These are phyloP conservation scores for Dendrocincla fuliginosa DNA, from an alignment of 2,797 vertebrate genomes.

Conservation along the genomic window DNA sequence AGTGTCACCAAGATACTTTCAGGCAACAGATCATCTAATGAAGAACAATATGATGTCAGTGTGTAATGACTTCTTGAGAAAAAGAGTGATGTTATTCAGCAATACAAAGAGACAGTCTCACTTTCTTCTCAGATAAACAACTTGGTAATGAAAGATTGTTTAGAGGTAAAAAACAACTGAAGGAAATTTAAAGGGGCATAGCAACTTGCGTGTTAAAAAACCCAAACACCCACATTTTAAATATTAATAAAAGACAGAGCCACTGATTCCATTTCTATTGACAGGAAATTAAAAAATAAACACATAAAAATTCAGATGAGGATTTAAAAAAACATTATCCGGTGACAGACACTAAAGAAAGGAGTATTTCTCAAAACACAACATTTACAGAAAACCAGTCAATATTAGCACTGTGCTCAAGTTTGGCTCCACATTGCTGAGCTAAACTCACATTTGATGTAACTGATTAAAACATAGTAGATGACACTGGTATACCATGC, in stretches of 20 bases:
- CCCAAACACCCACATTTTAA: not conserved
- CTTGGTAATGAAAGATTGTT: conserved; percentile 63
- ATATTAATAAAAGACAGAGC: conserved; percentile 9
- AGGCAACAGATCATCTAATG: conserved; percentile 71
- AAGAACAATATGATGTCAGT: conserved; percentile 69
- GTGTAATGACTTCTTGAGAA: conserved; percentile 62
- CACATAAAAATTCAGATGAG: conserved; percentile 2
- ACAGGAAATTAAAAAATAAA: conserved; percentile 50
- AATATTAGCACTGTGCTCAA: not conserved
- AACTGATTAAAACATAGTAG: not conserved
- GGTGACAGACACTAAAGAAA: not conserved
- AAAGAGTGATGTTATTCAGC: conserved; percentile 64
- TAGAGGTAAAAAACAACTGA: conserved; percentile 22
- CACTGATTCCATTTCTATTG: not conserved
- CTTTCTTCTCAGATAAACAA: conserved; percentile 68
- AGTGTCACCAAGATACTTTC: conserved; percentile 60
- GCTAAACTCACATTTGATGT: not conserved
- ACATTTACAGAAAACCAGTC: not conserved
- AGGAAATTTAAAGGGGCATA: conserved; percentile 46
- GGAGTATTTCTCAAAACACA: not conserved
- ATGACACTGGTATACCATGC: not conserved
- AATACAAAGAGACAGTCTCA: conserved; percentile 69
- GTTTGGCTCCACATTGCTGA: not conserved
- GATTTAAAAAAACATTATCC: conserved; percentile 1
- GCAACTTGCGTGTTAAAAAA: not conserved